phyloP scores from a whole-genome alignment of 2,888 invertebrate species.

The Macropis europaea region DNA sequence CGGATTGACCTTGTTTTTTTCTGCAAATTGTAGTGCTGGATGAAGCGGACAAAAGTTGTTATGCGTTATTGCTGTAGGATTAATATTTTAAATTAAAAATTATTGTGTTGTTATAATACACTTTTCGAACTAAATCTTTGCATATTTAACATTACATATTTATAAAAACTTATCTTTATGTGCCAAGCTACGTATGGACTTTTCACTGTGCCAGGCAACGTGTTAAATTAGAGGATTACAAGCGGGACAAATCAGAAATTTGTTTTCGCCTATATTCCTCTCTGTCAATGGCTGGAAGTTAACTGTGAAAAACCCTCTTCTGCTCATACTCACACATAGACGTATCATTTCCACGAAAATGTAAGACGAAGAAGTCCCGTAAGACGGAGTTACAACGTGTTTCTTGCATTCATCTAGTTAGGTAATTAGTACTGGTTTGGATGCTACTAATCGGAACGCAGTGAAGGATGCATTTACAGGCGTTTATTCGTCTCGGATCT shows the following conservation, averaged over 20 bases:
- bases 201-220: too few relatives aligned
- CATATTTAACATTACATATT: too few relatives aligned
- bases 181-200: too few relatives aligned
- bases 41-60: too few relatives aligned
- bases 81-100: too few relatives aligned
- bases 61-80: too few relatives aligned
- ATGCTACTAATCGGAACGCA: slow-evolving; percentile 42
- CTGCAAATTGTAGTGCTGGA: too few relatives aligned
- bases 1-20: too few relatives aligned
- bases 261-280: neutral
- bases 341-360: slow-evolving; percentile 25
- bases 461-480: neutral
- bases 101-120: too few relatives aligned
- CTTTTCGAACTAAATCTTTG: too few relatives aligned
- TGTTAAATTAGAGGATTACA: too few relatives aligned
- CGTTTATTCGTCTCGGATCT: neutral
- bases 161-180: too few relatives aligned
- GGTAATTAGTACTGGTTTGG: slow-evolving; percentile 50
- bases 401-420: slow-evolving; percentile 31
- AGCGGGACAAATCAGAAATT: neutral
- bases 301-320: neutral
- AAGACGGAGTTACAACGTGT: slow-evolving; percentile 27
- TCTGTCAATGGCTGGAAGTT: neutral
- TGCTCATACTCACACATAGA: neutral
- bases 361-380: slow-evolving; percentile 43